phyloP scores from a whole-genome alignment of 2,113 vertebrate genomes.

The Antigone vipio region DNA sequence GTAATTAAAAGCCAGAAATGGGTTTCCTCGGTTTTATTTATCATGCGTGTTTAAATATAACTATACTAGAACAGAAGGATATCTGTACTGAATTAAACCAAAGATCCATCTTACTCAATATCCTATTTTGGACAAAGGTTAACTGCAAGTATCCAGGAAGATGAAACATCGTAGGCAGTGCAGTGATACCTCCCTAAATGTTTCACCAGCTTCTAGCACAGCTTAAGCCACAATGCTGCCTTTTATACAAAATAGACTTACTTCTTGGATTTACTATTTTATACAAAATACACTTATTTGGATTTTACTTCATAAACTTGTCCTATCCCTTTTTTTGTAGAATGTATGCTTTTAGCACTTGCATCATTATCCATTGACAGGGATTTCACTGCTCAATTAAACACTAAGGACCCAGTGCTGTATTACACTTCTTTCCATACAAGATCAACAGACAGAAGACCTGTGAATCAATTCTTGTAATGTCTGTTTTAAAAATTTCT shows the following conservation, averaged over 20 bases:
- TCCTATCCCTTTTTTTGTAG: neutral
- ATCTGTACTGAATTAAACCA: neutral
- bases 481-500: neutral
- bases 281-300: neutral
- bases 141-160: neutral
- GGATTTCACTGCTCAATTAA: neutral
- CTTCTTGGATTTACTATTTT: neutral
- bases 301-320: neutral
- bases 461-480: neutral
- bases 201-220: neutral
- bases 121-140: neutral
- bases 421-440: rapidly evolving
- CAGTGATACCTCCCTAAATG: neutral
- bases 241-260: neutral
- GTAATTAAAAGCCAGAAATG: neutral
- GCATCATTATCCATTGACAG: neutral
- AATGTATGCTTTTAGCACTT: neutral
- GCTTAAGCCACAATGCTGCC: neutral
- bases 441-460: neutral
- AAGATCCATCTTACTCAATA: neutral
- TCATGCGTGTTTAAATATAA: neutral
- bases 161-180: neutral
- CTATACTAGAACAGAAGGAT: neutral
- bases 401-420: neutral
- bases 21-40: neutral